These are phyloP conservation scores for Adelphocoris suturalis DNA, from an alignment of 2,888 invertebrate genomes.

Conservation along the genomic window DNA sequence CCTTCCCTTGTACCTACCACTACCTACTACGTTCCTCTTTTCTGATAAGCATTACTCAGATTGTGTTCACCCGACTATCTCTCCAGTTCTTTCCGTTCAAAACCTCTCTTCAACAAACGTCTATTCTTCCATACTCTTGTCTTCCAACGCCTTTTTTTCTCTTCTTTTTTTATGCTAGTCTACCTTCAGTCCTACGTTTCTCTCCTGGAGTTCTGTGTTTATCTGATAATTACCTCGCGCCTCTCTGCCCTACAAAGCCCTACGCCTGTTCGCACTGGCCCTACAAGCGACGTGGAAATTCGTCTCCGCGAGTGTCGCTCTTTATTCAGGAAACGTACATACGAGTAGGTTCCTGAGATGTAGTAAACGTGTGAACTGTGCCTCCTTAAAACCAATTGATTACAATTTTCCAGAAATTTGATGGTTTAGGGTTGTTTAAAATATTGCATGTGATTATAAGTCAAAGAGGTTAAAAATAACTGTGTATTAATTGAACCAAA, in stretches of 20 bases:
- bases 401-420: too few species aligned
- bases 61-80: constrained; percentile 64
- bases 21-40: constrained; percentile 54
- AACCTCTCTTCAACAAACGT: constrained; percentile 64
- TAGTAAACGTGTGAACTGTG: too few species aligned
- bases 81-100: constrained; percentile 59
- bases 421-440: too few species aligned
- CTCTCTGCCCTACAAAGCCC: constrained; percentile 62
- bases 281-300: not conserved
- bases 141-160: constrained; percentile 45
- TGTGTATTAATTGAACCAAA: too few species aligned
- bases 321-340: too few species aligned
- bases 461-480: too few species aligned
- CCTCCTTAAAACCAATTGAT: too few species aligned
- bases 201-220: constrained; percentile 55
- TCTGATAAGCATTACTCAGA: constrained; percentile 63
- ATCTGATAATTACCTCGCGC: constrained; percentile 66
- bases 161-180: not conserved
- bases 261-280: constrained; percentile 51
- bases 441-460: too few species aligned
- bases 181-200: constrained; percentile 19
- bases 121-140: constrained; percentile 63
- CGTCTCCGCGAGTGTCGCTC: not conserved
- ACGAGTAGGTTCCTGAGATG: too few species aligned
- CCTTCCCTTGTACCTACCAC: constrained; percentile 56